phyloP scores from a whole-genome alignment of 1,140 invertebrate genomes.

The Dolichoris vasculosae region DNA sequence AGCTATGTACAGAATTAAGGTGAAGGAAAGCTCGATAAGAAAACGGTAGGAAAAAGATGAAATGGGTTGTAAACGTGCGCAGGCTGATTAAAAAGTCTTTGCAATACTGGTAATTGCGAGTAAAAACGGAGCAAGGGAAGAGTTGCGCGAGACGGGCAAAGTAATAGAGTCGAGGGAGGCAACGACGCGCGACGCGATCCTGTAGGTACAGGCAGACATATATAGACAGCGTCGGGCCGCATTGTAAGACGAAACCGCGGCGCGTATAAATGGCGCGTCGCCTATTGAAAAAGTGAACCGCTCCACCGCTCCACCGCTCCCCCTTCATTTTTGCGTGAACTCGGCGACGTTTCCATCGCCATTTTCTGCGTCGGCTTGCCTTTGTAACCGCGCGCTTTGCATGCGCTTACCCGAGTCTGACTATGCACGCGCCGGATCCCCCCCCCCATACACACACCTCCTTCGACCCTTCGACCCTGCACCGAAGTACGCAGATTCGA shows the following conservation, averaged over 20 bases:
- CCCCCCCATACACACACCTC: background rate
- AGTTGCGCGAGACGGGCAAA: background rate
- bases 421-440: background rate
- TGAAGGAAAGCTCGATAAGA: background rate
- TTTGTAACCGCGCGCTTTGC: conserved; percentile 12
- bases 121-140: background rate
- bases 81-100: background rate
- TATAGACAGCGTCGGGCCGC: background rate
- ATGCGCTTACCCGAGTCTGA: background rate
- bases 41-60: background rate
- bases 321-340: background rate
- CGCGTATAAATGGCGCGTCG: conserved; percentile 33
- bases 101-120: background rate
- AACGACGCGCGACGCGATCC: conserved; percentile 44
- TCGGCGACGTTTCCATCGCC: conserved; percentile 47
- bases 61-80: background rate
- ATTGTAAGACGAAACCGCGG: background rate
- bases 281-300: conserved; percentile 37
- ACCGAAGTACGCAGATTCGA: background rate
- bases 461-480: background rate
- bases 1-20: too few species aligned
- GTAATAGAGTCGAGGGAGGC: conserved; percentile 32
- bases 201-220: conserved; percentile 27
- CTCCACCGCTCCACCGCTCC: background rate
- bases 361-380: background rate